Conservation (phyloP, 2,113 vertebrate genomes). For the Datnioides undecimradiatus region DNA sequence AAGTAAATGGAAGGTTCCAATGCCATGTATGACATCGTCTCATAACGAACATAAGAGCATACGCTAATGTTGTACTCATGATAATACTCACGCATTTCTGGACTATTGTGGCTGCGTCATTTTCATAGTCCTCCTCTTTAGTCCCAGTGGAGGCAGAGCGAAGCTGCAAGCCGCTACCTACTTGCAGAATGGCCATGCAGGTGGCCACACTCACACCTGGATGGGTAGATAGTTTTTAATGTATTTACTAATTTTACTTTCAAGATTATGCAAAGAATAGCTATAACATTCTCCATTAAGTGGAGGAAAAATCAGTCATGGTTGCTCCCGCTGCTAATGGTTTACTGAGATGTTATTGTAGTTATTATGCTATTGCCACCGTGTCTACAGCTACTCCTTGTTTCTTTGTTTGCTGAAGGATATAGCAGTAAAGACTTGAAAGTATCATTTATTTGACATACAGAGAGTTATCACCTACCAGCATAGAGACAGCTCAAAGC, state of each 20-base stretch:
- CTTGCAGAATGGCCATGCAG: constrained; percentile 98
- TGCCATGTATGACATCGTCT: neutral
- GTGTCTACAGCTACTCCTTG: neutral
- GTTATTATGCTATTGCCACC: neutral
- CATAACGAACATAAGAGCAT: neutral
- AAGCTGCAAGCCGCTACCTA: constrained; percentile 94
- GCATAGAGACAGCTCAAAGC: constrained; percentile 98
- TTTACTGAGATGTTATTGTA: neutral
- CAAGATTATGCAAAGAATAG: neutral
- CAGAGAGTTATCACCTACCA: constrained; percentile 81
- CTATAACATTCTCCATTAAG: too few species aligned
- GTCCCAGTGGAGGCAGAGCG: constrained; percentile 93
- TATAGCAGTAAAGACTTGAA: neutral
- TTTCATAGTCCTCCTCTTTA: constrained; percentile 99
- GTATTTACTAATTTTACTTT: neutral
- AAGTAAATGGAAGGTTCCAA: neutral
- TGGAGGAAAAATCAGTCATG: neutral
- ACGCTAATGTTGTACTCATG: neutral
- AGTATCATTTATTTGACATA: neutral
- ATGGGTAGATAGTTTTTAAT: neutral
- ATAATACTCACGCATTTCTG: constrained; percentile 96
- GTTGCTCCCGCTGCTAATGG: neutral
- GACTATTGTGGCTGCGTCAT: constrained; percentile 97
- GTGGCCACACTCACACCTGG: constrained; percentile 97
- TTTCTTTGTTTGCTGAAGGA: neutral